A percentile compares a stretch with the other conserved stretches of the same genome.
These are phyloP conservation scores for Merluccius polli DNA, from an alignment of 2,797 vertebrate genomes.

Conservation along the genomic window DNA sequence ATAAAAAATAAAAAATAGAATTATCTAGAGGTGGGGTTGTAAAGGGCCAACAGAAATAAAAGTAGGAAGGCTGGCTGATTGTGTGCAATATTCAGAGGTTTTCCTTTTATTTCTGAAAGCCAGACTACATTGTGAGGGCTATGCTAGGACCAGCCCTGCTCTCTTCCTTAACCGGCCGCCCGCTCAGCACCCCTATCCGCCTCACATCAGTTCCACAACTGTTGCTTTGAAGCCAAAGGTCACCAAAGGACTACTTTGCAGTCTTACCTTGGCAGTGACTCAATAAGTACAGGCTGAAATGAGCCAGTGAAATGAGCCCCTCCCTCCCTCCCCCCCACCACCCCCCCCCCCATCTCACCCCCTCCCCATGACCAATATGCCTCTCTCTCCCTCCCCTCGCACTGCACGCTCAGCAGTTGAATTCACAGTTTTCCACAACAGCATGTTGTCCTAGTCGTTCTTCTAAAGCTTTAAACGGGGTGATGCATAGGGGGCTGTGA, in stretches of 20 bases:
- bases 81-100: conserved; percentile 47
- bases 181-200: not conserved
- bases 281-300: conserved; percentile 37
- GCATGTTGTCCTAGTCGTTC: conserved; percentile 33
- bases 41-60: not conserved
- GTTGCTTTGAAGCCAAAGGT: conserved; percentile 61
- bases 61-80: conserved; percentile 40
- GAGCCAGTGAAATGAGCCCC: not conserved
- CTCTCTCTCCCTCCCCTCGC: conserved; percentile 13
- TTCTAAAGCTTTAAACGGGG: conserved; percentile 72
- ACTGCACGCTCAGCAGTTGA: conserved; percentile 59
- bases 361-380: not conserved
- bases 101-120: not conserved
- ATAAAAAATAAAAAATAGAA: not conserved
- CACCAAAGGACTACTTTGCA: conserved; percentile 58
- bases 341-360: not conserved
- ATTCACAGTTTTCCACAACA: conserved; percentile 73
- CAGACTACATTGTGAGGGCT: not conserved
- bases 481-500: conserved; percentile 69
- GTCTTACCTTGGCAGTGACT: conserved; percentile 40
- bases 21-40: not conserved
- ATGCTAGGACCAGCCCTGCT: not conserved
- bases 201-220: conserved; percentile 46
- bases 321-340: not conserved
- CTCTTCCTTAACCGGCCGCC: not conserved